Evolutionary conservation across 2,888 invertebrate genomes (phyloP), one percentile per base, ranked within the genome.

Genomic region (Drosophila gaucha): DNA sequence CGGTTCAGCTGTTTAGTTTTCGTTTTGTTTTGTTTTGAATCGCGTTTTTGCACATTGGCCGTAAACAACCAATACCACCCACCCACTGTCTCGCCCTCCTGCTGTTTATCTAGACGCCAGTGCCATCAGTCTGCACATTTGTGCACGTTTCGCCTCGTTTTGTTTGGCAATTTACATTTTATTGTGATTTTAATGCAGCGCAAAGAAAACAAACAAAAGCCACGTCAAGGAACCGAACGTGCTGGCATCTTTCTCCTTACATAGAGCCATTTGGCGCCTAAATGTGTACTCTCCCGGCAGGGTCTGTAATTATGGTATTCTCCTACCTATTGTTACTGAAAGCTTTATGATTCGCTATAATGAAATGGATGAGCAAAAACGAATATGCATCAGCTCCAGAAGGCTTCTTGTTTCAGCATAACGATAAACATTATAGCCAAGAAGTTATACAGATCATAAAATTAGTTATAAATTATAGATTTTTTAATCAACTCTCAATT

Each of bases 11-110:
- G 80, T 78, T 82, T 58, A 43, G 66, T 56, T 84, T 77, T 66
- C 80, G 76, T 80, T 77, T 82, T 82, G 82, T 84, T 82, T 80
- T 80, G 79, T 46, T 46, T 46, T 46, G 46, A 82, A 70, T 74
- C 74, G 58, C 75, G 58, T 67, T 72, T 63, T 39, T 51, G 30
- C 51, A 63, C 54, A 60, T 60, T 26, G 14, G 22, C 56, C 54
- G 68, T 67, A 67, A 74, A 74, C 74, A 70, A 58, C 35, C 62
- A 44, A 43, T 6, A 35, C 31, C 26, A 39, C 35, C 50, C 51
- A 51, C 56, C 52, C 55, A 46, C 55, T 14, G 14, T 28, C 10
- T 30, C 49, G 14, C 22, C 41, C 18, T 51, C 22, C 39, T 26
- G 51, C 66, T 36, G 47, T 24, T 62, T 63, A 58, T 62, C 57